Percentiles rank a stretch among this genome's conserved stretches.
Evolutionary conservation across 2,888 invertebrate species (phyloP).

Genomic region (Argyra leucocephala): DNA sequence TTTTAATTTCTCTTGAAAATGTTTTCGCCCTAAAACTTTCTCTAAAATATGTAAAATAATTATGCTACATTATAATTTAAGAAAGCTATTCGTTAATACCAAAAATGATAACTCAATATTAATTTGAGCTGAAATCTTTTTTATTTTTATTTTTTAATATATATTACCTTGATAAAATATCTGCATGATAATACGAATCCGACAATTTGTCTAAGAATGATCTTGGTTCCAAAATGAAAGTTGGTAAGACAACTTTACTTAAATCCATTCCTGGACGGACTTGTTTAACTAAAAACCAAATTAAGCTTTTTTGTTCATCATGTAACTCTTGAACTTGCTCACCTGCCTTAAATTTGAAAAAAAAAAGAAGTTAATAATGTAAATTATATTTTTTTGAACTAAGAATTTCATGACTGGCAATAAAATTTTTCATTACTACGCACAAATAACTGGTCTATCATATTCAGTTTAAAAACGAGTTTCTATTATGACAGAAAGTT

Average conservation of each 20-base stretch:
- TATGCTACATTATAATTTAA: too few species aligned
- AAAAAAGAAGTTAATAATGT: not conserved
- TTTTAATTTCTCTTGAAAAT: too few species aligned
- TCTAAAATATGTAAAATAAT: too few species aligned
- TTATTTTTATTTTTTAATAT: too few species aligned
- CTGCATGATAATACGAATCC: conserved; percentile 90
- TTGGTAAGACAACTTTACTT: conserved; percentile 73
- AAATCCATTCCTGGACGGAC: conserved; percentile 94
- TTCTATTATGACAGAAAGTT: too few species aligned
- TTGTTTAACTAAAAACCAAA: conserved; percentile 92
- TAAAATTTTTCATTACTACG: too few species aligned
- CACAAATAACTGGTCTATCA: too few species aligned
- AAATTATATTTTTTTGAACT: too few species aligned
- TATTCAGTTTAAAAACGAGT: too few species aligned
- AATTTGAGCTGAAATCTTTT: conserved; percentile 8
- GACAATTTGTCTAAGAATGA: conserved; percentile 88
- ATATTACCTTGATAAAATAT: conserved; percentile 76
- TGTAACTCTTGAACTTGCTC: conserved; percentile 85
- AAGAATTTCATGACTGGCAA: too few species aligned
- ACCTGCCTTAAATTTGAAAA: conserved; percentile 57
- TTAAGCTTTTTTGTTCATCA: conserved; percentile 88
- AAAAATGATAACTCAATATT: not conserved
- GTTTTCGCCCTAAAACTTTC: too few species aligned
- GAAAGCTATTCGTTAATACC: too few species aligned
- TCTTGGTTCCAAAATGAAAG: conserved; percentile 86